phyloP scores from a whole-genome alignment of 2,888 invertebrate genomes.

The Dyspetes luteomarginatus region DNA sequence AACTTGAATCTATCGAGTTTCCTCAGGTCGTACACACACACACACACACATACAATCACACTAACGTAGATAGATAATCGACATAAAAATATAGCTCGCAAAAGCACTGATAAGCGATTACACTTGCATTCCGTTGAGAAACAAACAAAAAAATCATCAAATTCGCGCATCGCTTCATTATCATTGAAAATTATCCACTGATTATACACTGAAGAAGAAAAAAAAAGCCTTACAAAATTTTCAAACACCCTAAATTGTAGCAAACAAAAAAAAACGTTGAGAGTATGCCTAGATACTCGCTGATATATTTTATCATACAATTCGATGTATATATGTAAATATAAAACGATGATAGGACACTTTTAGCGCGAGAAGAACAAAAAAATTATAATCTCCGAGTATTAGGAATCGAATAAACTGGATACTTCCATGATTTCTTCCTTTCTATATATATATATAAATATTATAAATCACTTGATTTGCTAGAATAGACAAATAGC shows the following conservation, averaged over 20 bases:
- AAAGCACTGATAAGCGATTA: slow-evolving; percentile 13
- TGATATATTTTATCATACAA: slow-evolving; percentile 80
- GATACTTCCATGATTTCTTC: slow-evolving; percentile 57
- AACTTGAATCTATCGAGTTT: slow-evolving; percentile 25
- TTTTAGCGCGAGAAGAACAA: slow-evolving; percentile 49
- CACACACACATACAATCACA: neutral
- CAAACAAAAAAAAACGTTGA: slow-evolving; percentile 56
- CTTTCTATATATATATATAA: slow-evolving; percentile 42
- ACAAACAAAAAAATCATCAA: slow-evolving; percentile 28
- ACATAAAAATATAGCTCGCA: neutral
- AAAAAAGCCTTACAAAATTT: slow-evolving; percentile 65
- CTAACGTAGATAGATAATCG: neutral
- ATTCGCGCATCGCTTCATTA: slow-evolving; percentile 10
- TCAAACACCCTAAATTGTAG: slow-evolving; percentile 59
- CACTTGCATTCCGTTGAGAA: slow-evolving; percentile 7
- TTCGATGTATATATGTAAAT: slow-evolving; percentile 78
- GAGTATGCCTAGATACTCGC: slow-evolving; percentile 72
- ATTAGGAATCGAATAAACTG: slow-evolving; percentile 37
- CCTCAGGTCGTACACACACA: slow-evolving; percentile 24
- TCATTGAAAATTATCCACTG: slow-evolving; percentile 17
- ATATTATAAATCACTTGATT: neutral
- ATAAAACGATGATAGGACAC: slow-evolving; percentile 45
- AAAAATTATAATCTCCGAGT: slow-evolving; percentile 27
- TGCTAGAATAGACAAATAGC: slow-evolving; percentile 1
- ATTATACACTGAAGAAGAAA: slow-evolving; percentile 42